Conservation (phyloP, 2,113 vertebrate genomes). For the Hippocampus abdominalis region DNA sequence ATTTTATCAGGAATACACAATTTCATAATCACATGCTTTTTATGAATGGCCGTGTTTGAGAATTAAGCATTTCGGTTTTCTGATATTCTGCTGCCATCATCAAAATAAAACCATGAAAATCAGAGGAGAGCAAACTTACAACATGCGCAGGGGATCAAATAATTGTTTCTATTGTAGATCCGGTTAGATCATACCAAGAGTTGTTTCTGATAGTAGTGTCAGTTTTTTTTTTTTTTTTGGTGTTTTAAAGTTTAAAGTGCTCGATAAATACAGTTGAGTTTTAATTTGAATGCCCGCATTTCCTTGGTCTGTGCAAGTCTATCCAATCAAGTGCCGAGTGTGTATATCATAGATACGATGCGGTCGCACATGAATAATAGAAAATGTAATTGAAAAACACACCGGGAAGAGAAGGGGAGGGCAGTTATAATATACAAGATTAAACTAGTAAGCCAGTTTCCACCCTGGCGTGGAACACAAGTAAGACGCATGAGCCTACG, state of each 20-base stretch:
- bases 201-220: too few species aligned
- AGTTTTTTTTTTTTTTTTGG: too few species aligned
- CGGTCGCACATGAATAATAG: not conserved
- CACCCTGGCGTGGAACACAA: slow-evolving; percentile 9
- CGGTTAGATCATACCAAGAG: too few species aligned
- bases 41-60: too few species aligned
- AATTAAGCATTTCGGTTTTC: too few species aligned
- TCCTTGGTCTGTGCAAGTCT: not conserved
- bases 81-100: too few species aligned
- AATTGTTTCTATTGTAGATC: too few species aligned
- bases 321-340: not conserved
- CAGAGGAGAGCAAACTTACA: not conserved
- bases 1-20: not conserved
- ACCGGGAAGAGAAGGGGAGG: slow-evolving; percentile 21
- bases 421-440: slow-evolving; percentile 32
- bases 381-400: slow-evolving; percentile 20
- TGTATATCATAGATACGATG: not conserved
- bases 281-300: not conserved
- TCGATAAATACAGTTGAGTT: too few species aligned
- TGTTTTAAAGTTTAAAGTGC: too few species aligned
- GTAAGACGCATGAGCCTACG: slow-evolving; percentile 2
- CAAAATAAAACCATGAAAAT: too few species aligned
- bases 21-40: not conserved
- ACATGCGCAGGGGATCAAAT: not conserved
- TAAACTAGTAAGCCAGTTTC: not conserved